Evolutionary conservation across 2,113 vertebrate genomes (phyloP), one percentile per base, ranked within the genome.

Genomic region (Carettochelys insculpta): DNA sequence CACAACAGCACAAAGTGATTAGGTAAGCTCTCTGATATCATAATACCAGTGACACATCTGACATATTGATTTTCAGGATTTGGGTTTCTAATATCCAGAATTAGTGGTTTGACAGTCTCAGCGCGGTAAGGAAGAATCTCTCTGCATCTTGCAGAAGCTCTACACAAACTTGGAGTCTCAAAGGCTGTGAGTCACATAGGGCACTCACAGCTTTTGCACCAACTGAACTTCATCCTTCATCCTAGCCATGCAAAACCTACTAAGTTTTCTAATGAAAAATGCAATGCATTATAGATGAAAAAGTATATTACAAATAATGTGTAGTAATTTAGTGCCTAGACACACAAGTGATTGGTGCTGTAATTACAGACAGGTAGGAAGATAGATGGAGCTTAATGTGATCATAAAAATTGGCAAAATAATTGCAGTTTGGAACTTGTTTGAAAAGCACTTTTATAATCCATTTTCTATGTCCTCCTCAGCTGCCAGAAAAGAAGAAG

Each of bases 1-100:
- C 8, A 1, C 25, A 20, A 3, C 12, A 24, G 16, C 51, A 22
- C 0, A 0, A 3, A 89, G 50, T 22, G 76, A 80, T 41, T 3
- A 14, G 53, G 38, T 77, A 14, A 16, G 27, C 13, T 43, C 31
- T 48, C 38, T 13, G 31, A 65, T 77, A 51, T 83, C 3, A 51
- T 91, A 38, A 22, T 31, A 11, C 16, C 0, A 2, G 11, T 50
- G 68, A 65, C 52, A 43, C 48, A 82, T 91, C 81, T 86, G 52
- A 29, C 58, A 75, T 1, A 43, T 1, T 43, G 8, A 14, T 58
- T 27, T 20, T 90, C 53, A 78, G 77, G 22, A 61, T 83, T 54
- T 82, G 22, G 65, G 38, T 51, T 89, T 77, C 48, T 88, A 12
- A 34, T 65, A 79, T 11, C 10, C 34, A 43, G 11, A 3, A 51